A percentile compares a stretch with the other conserved stretches of the same genome.
phyloP scores from a whole-genome alignment of 2,113 vertebrate species.

The Chroicocephalus ridibundus region DNA sequence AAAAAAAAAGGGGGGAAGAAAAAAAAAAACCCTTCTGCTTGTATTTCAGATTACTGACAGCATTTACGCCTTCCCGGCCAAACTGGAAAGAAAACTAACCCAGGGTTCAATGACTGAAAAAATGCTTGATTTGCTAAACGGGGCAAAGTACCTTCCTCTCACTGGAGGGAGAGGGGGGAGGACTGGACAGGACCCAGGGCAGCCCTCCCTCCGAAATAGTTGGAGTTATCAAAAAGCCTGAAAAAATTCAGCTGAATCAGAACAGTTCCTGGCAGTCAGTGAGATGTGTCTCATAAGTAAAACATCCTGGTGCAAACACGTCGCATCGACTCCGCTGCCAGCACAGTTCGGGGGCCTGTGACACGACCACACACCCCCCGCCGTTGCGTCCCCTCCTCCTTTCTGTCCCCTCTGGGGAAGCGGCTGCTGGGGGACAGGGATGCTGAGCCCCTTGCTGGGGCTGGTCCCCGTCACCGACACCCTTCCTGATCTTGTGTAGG shows the following conservation, averaged over 20 bases:
- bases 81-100: not conserved
- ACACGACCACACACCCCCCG: too few relatives aligned
- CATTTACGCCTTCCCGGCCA: not conserved
- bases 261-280: not conserved
- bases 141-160: not conserved
- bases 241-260: not conserved
- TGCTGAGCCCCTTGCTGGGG: not conserved
- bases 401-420: too few relatives aligned
- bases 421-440: not conserved
- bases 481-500: not conserved
- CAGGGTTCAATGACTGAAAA: not conserved
- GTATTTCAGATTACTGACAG: not conserved
- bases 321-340: not conserved
- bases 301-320: not conserved
- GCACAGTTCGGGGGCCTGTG: accelerated
- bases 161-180: not conserved
- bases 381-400: not conserved
- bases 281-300: not conserved
- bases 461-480: not conserved
- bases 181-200: not conserved
- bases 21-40: not conserved
- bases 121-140: not conserved
- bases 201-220: not conserved
- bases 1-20: too few relatives aligned
- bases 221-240: not conserved